Evolutionary conservation across 2,113 vertebrate species (phyloP).

Genomic region (Pygoscelis antarcticus): DNA sequence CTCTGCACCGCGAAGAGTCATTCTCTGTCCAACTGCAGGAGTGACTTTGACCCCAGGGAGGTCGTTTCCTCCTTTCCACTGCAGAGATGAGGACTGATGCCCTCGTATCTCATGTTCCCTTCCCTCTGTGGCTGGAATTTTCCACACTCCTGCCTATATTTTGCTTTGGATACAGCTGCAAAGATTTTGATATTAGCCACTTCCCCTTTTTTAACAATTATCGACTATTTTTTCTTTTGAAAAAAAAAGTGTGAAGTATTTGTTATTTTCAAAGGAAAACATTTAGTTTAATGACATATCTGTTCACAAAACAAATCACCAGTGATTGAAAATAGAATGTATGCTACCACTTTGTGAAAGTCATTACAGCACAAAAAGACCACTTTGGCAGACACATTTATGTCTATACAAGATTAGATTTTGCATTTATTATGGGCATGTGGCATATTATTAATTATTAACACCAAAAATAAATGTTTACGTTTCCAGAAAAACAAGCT

Average conservation of each 20-base stretch:
- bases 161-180: not conserved
- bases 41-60: not conserved
- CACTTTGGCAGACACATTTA: conserved; percentile 49
- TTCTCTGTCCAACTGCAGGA: not conserved
- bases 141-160: not conserved
- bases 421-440: conserved; percentile 50
- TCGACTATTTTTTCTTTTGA: not conserved
- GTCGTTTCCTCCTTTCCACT: not conserved
- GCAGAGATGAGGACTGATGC: not conserved
- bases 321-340: conserved; percentile 27
- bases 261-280: conserved; percentile 14
- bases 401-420: conserved; percentile 43
- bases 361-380: conserved; percentile 41
- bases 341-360: conserved; percentile 1
- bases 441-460: conserved; percentile 64
- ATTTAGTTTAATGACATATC: not conserved
- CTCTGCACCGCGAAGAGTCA: not conserved
- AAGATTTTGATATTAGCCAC: not conserved
- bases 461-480: conserved; percentile 62
- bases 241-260: not conserved
- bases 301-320: conserved; percentile 18
- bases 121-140: not conserved
- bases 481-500: conserved; percentile 57
- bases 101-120: not conserved
- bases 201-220: not conserved